Conservation (phyloP, 2,888 invertebrate genomes). For the Nemotelus pantherinus region DNA sequence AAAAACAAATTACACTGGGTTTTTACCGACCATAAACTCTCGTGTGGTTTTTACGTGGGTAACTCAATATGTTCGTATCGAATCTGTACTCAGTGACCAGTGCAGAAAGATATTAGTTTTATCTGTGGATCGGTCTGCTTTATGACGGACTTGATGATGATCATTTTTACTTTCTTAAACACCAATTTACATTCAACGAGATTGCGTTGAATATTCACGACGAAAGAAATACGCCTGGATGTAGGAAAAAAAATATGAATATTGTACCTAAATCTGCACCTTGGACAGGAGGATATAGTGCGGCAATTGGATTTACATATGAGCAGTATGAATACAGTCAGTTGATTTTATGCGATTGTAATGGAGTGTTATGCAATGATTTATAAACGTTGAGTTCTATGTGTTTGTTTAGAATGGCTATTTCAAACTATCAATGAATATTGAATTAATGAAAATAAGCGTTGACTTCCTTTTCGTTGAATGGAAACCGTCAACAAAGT, state of each 20-base stretch:
- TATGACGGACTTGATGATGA: constrained; percentile 13
- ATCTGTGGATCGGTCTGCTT: constrained; percentile 10
- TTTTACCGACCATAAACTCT: not conserved
- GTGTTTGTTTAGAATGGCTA: no score
- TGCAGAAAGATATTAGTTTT: not conserved
- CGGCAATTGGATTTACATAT: constrained; percentile 25
- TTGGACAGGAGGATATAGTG: not conserved
- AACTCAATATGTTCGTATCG: no score
- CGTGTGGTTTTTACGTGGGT: no score
- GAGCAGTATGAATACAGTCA: constrained; percentile 1
- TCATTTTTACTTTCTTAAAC: constrained; percentile 11
- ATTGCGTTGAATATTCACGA: not conserved
- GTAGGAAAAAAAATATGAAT: not conserved
- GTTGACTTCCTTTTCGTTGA: no score
- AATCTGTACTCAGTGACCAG: no score
- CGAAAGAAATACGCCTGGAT: not conserved
- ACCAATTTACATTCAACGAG: constrained; percentile 6
- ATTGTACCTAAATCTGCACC: not conserved
- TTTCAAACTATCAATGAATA: no score
- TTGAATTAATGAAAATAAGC: no score
- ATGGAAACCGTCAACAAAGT: no score
- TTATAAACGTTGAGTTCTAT: not conserved
- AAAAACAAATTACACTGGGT: not conserved
- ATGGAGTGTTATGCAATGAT: not conserved
- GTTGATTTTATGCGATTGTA: not conserved